Conservation (phyloP, 2,888 invertebrate species). For the Keiferia lycopersicella region DNA sequence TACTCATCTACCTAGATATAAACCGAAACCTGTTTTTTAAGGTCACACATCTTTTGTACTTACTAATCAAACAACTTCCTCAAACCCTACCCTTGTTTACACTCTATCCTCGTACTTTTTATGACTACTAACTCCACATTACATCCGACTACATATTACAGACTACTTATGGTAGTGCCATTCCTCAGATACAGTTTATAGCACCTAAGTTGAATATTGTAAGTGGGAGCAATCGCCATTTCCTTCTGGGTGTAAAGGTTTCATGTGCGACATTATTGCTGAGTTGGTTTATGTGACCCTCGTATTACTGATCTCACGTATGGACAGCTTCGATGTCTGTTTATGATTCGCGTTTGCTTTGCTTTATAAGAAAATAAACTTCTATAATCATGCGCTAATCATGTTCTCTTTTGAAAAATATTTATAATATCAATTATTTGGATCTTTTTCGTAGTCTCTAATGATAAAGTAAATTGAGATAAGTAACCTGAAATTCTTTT, state of each 20-base stretch:
- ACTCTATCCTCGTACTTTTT: slow-evolving; percentile 71
- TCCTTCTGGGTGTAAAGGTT: slow-evolving; percentile 35
- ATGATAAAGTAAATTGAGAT: not conserved
- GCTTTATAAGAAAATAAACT: not conserved
- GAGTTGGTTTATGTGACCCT: slow-evolving; percentile 28
- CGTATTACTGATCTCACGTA: slow-evolving; percentile 14
- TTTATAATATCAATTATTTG: no score
- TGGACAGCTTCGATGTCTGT: slow-evolving; percentile 4
- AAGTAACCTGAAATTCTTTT: not conserved
- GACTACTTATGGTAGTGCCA: slow-evolving; percentile 63
- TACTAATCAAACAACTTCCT: slow-evolving; percentile 53
- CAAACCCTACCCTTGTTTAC: slow-evolving; percentile 69
- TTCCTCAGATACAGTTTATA: slow-evolving; percentile 69
- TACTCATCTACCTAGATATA: no score
- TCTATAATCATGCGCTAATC: not conserved
- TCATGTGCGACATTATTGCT: slow-evolving; percentile 35
- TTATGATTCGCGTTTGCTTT: not conserved
- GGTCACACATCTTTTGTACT: not conserved
- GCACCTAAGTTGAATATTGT: slow-evolving; percentile 59
- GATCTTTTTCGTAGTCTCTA: not conserved
- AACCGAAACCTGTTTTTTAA: no score
- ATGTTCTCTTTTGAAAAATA: no score
- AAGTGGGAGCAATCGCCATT: slow-evolving; percentile 47
- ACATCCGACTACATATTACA: slow-evolving; percentile 47
- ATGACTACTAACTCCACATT: slow-evolving; percentile 71